Base-by-base conservation (phyloP, 1,140 invertebrate genomes). In the Drosophila navojoa region DNA sequence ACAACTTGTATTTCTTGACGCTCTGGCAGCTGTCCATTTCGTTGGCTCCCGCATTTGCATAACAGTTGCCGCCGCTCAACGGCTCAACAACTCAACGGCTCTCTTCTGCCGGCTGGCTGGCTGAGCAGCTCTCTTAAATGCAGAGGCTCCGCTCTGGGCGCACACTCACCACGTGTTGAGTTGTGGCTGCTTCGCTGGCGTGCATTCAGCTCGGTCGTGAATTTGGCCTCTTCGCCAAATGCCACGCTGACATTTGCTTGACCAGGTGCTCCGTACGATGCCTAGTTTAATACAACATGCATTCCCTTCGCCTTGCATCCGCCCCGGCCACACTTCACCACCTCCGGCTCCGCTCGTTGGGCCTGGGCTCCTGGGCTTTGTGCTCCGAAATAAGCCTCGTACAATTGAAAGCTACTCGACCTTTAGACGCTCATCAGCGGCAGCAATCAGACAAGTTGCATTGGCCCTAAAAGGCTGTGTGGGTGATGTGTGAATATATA, bases 121-220 rank as follows among this genome's bases (percentile, higher is more conserved):
- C 11, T n/a, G 9, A 19, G 60, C 60, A 44, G 27, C 42, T 45
- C 42, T 45, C 42, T 45, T 45, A 45, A 45, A 7, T 16, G 15
- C 42, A 5, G 6, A 4, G 42, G 4, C 2, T 15, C 3, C 49
- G 15, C 9, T 6, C 3, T 11, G 35, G 49, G 60, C 60, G 59
- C 59, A 61, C 4, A 62, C 79, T 82, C 79, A 82, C 71, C 79
- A 84, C 45, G 25, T 50, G 32, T 55, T 64, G 52, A 29, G 11
- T 73, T 73, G 68, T 73, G 72, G 58, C 58, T 76, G 70, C 79
- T 79, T 79, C 63, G 50, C 49, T 64, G 64, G 61, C 50, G 62
- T 76, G 72, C 68, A 81, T 86, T 81, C 77, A 86, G 77, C 80
- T 81, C 77, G 80, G 72, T 85, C 80, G 77, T 81, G 47, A 54